Base-by-base conservation (phyloP, 2,797 vertebrate species). In the Crax fasciolata region DNA sequence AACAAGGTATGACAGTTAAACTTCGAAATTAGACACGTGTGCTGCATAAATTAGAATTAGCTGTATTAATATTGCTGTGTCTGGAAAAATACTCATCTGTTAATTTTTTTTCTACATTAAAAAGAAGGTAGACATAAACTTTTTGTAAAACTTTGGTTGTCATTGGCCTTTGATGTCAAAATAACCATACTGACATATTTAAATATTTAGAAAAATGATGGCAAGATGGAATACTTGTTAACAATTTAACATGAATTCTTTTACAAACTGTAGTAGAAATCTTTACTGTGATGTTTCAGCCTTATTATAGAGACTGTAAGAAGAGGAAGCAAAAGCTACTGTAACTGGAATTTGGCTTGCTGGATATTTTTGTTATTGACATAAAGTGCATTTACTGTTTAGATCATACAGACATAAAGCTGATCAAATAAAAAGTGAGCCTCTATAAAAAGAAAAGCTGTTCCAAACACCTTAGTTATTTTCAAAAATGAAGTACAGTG, bases 41-140 rank as follows among this genome's bases (percentile, higher is more conserved):
- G 70, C 77, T 87, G 68, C 85, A 93, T 68, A 89, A 91, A 87
- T 94, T 58, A 84, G 43, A 95, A 91, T 94, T 90, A 87, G 54
- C 83, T 89, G 13, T 12, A 82, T 13, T 44, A 88, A 46, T 84
- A 87, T 58, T 84, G 49, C 17, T 79, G 20, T 74, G 16, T n/a
- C 32, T 78, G 61, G 74, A 87, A 90, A 81, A 84, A 24, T 91
- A 51, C 11, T 72, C 1, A 44, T 66, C 77, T 88, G 46, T 52
- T 48, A 72, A 30, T 12, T 55, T 91, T 91, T 88, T 74, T 32
- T 48, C 72, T 75, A 75, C 80, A 85, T 65, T 71, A 59, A 61
- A 91, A 92, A 72, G 27, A 23, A 57, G 3, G 7, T 54, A 78
- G 51, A 46, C 30, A 16, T 66, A 90, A 70, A 71, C 32, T 76